Base-by-base conservation (phyloP, 2,888 invertebrate species). In the Hydrotaea diabolus region DNA sequence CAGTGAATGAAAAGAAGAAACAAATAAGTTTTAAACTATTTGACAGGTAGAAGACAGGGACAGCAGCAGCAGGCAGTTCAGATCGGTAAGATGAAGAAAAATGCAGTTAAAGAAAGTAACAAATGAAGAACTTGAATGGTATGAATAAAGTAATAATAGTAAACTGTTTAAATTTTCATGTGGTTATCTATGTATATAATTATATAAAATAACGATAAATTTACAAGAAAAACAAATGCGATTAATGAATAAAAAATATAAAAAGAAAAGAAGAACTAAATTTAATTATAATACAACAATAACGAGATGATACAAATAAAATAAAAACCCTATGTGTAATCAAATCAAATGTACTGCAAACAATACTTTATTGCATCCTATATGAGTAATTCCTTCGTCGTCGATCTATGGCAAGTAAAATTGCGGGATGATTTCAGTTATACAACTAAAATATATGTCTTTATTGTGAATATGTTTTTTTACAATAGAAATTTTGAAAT, bases 141-240 rank as follows among this genome's bases (percentile, higher is more conserved):
- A 69, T 46, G 74, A 74, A 43, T 3, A 69, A 76, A 79, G 31
- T 53, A 78, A 73, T 26, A 77, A 71, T 46, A 75, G 19, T 43
- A 76, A 57, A 77, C 77, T 79, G 83, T 81, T 82, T 77, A 73
- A 89, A 90, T 89, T 31, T 31, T 89, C 89, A 89, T 91, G 90
- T 90, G 90, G 91, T 91, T 90, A 90, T 90, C 89, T 91, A 91
- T 90, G 91, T 90, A 90, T 90, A 90, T 90, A 91, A 90, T 90
- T 90, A 90, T 86, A 77, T 90, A 89, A 89, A 89, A 89, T 89
- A 90, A 89, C 89, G 90, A 90, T 88, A 89, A 87, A 87, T 88
- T 88, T 87, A 84, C 77, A 62, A 88, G 84, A 59, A 36, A n/a
- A 66, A 76, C 17, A 76, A 81, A 55, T 79, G 73, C 57, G 57